phyloP scores from a whole-genome alignment of 1,140 invertebrate genomes.

The Lepidurus couesii region DNA sequence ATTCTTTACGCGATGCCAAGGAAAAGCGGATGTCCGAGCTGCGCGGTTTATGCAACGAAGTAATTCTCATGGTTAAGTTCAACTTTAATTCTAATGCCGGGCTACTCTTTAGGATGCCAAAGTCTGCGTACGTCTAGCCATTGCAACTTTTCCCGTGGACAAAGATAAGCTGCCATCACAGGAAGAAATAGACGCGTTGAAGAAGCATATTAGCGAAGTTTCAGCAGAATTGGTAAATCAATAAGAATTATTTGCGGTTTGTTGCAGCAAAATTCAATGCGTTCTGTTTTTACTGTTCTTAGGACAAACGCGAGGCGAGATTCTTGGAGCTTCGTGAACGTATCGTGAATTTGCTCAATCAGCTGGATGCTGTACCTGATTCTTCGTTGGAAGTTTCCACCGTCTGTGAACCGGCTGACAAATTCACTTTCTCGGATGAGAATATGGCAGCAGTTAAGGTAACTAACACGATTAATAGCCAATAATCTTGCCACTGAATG shows the following conservation, averaged over 20 bases:
- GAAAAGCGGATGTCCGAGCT: neutral
- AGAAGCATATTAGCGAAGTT: slow-evolving; percentile 13
- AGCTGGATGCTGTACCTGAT: neutral
- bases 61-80: neutral
- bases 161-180: slow-evolving; percentile 2
- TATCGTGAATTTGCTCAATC: neutral
- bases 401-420: neutral
- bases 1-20: neutral
- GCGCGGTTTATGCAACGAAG: neutral
- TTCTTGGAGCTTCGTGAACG: slow-evolving; percentile 18
- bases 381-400: neutral
- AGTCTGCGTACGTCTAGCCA: neutral
- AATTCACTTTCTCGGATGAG: neutral
- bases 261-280: too few species aligned
- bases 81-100: neutral
- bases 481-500: neutral
- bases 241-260: too few species aligned
- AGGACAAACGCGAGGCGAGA: slow-evolving; percentile 14
- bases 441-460: neutral
- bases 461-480: neutral
- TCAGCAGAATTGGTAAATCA: neutral
- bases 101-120: neutral
- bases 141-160: neutral
- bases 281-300: neutral
- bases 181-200: neutral